These are phyloP conservation scores for Acrobasis repandana DNA, from an alignment of 2,888 invertebrate genomes.

Conservation along the genomic window DNA sequence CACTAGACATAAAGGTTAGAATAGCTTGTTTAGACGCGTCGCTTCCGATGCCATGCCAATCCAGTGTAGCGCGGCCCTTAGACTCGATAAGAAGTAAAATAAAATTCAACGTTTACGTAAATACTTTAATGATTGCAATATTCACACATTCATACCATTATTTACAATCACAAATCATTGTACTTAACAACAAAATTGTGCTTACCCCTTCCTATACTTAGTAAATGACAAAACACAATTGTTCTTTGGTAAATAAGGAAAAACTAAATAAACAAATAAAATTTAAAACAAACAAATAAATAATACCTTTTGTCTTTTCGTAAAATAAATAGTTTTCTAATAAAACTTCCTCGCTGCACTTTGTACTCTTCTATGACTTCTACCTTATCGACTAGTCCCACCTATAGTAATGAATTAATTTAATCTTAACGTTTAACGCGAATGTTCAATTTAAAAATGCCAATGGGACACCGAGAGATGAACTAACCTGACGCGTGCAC, in stretches of 20 bases:
- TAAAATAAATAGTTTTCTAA: constrained; percentile 36
- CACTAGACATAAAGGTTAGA: no score
- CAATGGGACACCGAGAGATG: constrained; percentile 17
- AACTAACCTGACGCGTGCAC: neutral
- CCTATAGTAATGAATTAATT: constrained; percentile 39
- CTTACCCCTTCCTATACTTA: constrained; percentile 56
- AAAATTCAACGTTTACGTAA: constrained; percentile 59
- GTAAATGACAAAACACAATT: constrained; percentile 43
- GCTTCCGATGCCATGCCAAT: no score
- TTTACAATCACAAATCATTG: constrained; percentile 74
- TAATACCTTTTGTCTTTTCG: constrained; percentile 49
- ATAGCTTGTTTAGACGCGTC: no score
- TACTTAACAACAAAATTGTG: constrained; percentile 79
- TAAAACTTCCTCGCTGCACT: constrained; percentile 43
- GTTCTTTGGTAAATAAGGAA: constrained; percentile 44
- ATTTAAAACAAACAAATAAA: constrained; percentile 48
- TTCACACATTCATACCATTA: constrained; percentile 78
- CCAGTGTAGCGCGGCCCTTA: no score
- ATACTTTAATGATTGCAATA: constrained; percentile 80
- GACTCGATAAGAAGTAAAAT: no score
- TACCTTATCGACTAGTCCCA: constrained; percentile 52
- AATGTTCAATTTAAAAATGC: constrained; percentile 32
- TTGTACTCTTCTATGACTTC: constrained; percentile 65
- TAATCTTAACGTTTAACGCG: constrained; percentile 35
- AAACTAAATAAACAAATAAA: constrained; percentile 53